Evolutionary conservation across 53 echinoderm and acorn worm species (phyloP), one percentile per base, ranked within the genome.

Genomic region (Pentamera pediparva): DNA sequence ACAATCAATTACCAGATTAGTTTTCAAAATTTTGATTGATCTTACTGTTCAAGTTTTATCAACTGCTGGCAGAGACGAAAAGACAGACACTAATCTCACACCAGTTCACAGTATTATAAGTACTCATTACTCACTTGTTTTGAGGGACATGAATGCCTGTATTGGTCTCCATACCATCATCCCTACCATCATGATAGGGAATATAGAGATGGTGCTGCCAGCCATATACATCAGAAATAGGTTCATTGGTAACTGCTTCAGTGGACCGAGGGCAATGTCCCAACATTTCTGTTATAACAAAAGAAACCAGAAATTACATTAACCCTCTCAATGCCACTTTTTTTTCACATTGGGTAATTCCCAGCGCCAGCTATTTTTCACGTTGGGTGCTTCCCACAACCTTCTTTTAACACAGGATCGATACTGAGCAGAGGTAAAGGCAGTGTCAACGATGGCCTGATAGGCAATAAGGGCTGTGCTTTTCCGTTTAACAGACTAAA

Each of bases 221-320:
- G 96, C 88, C 96, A 96, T 96, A 80, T 90, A 96, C 96, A 96
- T 96, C 56, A 96, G 80, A 86, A 96, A 96, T 37, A 96, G 75
- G 76, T 96, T 96, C 96, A 96, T 96, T 1, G 95, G 95, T 6
- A 96, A 64, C 64, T 96, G 96, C 74, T 96, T 96, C 29, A 96
- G 53, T 12, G 96, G 96, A 26, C 80, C 96, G n/a, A 96, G 75
- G 2, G 96, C 96, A 32, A 96, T 77, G 72, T 96, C 96, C 96
- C 96, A 96, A 40, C 87, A 96, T 96, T 96, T 96, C 96, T 96
- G 55, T 31, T 15, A 40, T 50, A 69, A 36, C 37, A 20, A 61
- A 39, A 21, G 24, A 28, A 36, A 63, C 2, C 47, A 52, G 25
- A 52, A 6, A 6, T 52, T 15, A 7, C 19, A 52, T 52, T 4